A percentile compares a stretch with the other conserved stretches of the same genome.
These are phyloP conservation scores for Parelbella ahira DNA, from an alignment of 2,888 invertebrate species.

Conservation along the genomic window DNA sequence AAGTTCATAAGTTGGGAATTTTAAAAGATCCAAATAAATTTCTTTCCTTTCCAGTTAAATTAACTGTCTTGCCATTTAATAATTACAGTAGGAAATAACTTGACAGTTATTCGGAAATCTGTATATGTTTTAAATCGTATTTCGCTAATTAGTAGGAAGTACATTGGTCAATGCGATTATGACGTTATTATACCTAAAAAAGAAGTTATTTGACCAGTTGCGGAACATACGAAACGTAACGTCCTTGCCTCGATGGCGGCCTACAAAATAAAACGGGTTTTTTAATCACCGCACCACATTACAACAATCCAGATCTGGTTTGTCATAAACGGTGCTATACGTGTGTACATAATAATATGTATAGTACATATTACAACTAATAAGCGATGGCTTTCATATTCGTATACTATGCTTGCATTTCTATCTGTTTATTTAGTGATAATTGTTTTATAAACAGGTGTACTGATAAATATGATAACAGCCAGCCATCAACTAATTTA, in stretches of 20 bases:
- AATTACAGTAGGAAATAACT: slow-evolving; percentile 3
- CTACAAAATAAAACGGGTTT: slow-evolving; percentile 12
- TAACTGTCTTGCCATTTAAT: background rate
- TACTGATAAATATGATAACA: no score
- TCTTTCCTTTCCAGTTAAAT: no score
- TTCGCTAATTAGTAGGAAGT: slow-evolving; percentile 10
- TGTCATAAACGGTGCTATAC: background rate
- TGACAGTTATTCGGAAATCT: no score
- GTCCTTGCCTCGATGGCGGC: slow-evolving; percentile 9
- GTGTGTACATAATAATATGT: no score
- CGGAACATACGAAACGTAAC: slow-evolving; percentile 15
- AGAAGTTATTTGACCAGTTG: slow-evolving; percentile 5
- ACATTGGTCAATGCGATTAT: background rate
- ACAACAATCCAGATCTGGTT: slow-evolving; percentile 2
- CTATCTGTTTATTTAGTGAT: no score
- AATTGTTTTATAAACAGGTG: no score
- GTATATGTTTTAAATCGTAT: background rate
- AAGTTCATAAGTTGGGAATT: background rate
- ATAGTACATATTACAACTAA: no score
- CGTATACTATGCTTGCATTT: no score
- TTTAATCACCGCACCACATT: slow-evolving; percentile 2
- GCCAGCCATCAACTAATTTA: no score
- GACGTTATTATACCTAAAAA: slow-evolving; percentile 5
- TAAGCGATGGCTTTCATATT: no score
- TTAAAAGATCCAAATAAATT: no score